These are phyloP conservation scores for Cyphomyrmex costatus DNA, from an alignment of 1,140 invertebrate genomes.

Conservation along the genomic window DNA sequence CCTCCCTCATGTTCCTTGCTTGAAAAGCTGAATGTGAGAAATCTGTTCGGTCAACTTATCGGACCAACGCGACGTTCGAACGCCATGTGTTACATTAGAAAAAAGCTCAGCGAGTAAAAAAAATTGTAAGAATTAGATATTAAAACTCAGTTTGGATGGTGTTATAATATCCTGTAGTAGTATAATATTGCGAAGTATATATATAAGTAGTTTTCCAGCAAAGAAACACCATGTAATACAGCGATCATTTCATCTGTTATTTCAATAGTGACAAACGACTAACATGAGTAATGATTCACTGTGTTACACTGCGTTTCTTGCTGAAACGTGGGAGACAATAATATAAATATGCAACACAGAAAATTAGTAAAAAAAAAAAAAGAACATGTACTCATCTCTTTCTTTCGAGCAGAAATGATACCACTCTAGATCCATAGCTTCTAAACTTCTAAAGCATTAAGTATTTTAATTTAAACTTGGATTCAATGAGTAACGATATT, in stretches of 20 bases:
- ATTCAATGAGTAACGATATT: background rate
- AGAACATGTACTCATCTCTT: background rate
- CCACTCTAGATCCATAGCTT: background rate
- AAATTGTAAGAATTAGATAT: background rate
- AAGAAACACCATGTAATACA: no score
- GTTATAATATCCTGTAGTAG: background rate
- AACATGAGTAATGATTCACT: no score
- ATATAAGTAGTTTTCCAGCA: background rate
- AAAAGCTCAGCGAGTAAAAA: background rate
- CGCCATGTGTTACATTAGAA: conserved; percentile 15
- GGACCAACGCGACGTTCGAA: background rate
- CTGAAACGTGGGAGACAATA: background rate
- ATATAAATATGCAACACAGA: background rate
- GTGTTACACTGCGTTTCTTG: no score
- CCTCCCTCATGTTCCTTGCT: background rate
- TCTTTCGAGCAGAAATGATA: background rate
- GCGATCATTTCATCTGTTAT: no score
- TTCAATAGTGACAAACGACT: no score
- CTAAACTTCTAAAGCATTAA: background rate
- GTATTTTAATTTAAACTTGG: background rate
- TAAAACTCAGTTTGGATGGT: background rate
- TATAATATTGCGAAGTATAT: background rate
- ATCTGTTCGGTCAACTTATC: conserved; percentile 46
- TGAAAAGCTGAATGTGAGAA: conserved; percentile 18
- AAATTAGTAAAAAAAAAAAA: background rate